Base-by-base conservation (phyloP, 2,113 vertebrate species). In the Brachionichthys hirsutus region DNA sequence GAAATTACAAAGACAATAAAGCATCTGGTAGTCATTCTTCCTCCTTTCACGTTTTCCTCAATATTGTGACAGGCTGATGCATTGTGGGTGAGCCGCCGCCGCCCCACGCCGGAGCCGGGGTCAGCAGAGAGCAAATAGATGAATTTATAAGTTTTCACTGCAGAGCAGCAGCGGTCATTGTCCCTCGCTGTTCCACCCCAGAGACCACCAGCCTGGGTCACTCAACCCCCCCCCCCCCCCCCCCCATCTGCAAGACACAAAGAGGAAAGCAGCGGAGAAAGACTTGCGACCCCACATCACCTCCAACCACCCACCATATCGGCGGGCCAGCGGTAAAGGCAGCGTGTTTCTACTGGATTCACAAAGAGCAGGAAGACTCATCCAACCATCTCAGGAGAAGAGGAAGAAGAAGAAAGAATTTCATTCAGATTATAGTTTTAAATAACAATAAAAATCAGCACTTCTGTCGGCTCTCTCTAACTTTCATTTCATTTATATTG, bases 71-170 rank as follows among this genome's bases (percentile, higher is more conserved):
- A 96, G 95, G 90, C 90, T 89, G 93, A 94, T 91, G 94, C 93
- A 96, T 97, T 94, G 94, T 95, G 91, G 90, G 92, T 90, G 93
- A 92, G 90, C 92, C 90, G 88, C 90, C 89, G 89, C 80, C 91
- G 89, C 92, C 89, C 93, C 83, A 91, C 87, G 87, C 82, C 88
- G 91, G 94, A 90, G 93, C 89, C 83, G 89, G 92, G 95, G 95
- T 98, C 96, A 95, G 91, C 83, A 82, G 90, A 94, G 95, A 97
- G 94, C 95, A 98, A 98, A 98, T 92, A 96, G 94, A 98, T 98
- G 96, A 98, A 98, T 98, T 96, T 98, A 97, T 97, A 97, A 96
- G 95, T 93, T 94, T 96, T 95, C 80, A 88, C 89, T 89, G 92
- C 90, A 89, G 91, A 92, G 89, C 88, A 87, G 86, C 45, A 70